phyloP scores from a whole-genome alignment of 2,113 vertebrate genomes.

The Lucifuga dentata region DNA sequence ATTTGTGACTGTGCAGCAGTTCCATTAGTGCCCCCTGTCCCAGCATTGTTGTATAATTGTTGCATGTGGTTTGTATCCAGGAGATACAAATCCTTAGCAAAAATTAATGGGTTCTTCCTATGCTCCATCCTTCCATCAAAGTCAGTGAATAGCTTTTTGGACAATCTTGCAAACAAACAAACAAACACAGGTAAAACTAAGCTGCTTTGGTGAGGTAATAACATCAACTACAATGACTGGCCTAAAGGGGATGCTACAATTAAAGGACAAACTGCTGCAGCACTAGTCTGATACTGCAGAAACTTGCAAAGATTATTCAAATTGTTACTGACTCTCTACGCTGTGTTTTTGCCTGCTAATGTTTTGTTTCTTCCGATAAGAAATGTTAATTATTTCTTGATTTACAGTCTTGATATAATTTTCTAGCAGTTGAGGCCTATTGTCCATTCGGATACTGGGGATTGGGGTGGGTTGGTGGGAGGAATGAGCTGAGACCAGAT shows the following conservation, averaged over 20 bases:
- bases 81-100: too few species aligned
- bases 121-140: too few species aligned
- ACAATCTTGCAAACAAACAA: too few species aligned
- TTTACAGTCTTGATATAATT: neutral
- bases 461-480: neutral
- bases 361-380: neutral
- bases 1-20: too few species aligned
- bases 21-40: too few species aligned
- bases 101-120: too few species aligned
- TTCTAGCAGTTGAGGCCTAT: neutral
- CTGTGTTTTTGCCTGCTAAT: neutral
- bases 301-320: neutral
- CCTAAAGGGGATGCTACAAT: conserved; percentile 5
- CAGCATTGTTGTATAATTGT: too few species aligned
- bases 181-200: too few species aligned
- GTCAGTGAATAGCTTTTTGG: too few species aligned
- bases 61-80: too few species aligned
- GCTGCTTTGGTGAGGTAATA: too few species aligned
- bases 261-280: conserved; percentile 22
- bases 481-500: conserved; percentile 9
- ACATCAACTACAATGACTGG: neutral
- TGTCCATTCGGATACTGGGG: neutral
- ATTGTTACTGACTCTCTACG: neutral
- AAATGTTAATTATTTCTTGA: neutral
- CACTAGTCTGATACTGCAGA: conserved; percentile 6